Base-by-base conservation (phyloP, 2,113 vertebrate genomes). In the Syngnathoides biaculeatus region DNA sequence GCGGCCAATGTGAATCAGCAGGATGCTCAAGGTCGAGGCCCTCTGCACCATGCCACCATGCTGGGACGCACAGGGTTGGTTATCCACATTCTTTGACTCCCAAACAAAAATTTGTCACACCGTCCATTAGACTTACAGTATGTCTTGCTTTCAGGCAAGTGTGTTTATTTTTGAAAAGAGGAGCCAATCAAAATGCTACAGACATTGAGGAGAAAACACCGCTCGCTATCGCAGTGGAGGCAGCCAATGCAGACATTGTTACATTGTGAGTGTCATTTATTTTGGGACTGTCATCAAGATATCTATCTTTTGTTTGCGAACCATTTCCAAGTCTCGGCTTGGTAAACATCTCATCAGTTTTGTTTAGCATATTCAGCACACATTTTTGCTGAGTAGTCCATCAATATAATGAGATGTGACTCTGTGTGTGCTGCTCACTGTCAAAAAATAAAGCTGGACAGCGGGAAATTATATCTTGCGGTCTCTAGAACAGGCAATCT, bases 191-290 rank as follows among this genome's bases (percentile, higher is more conserved):
- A 77, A 96, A 96, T 38, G 97, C 97, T 55, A 89, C 94, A 30
- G 97, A 99, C 79, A 94, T 95, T 40, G 94, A 96, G 39, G 95
- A 94, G 76, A 97, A 97, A 78, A 98, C 96, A 14, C 97, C 97
- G 3, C 69, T 99, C 69, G 92, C 88, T 26, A 94, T 99, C 64
- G 97, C 97, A 2, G 93, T 99, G 78, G 94, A 98, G 66, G 96
- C 97, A 1, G 97, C 97, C 74, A 99, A 98, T 64, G 97, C 97
- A 8, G 97, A 99, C 68, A 99, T 99, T 5, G 97, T 99, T 70
- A 99, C 97, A 0, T 76, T 99, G 97, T 99, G 86, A 94, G 96
- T 94, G 13, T 63, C 22, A 1, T 45, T 35, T 43, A 20, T 30
- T 66, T 52, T 26, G 12, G 5, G 14, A 3, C 14, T 59, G 30